Base-by-base conservation (phyloP, 2,113 vertebrate genomes). In the Saccopteryx bilineata region DNA sequence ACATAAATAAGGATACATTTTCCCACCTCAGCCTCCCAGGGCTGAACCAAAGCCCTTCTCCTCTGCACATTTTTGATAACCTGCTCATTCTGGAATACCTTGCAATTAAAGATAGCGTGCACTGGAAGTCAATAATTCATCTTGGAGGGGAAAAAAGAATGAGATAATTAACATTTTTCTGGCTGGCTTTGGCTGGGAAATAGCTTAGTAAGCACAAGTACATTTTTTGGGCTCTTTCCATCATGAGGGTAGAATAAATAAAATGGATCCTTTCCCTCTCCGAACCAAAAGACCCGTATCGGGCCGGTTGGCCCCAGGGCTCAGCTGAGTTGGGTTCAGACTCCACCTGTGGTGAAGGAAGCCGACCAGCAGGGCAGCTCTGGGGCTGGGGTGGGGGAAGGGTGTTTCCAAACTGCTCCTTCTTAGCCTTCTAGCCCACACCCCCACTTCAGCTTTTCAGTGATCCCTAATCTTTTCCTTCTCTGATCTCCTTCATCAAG, bases 141-240 rank as follows among this genome's bases (percentile, higher is more conserved):
- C 8, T 4, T 23, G 72, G 50, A 75, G 31, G 6, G 81, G 63
- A 4, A n/a, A 90, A 93, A 83, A 56, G 46, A 74, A 80, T 71
- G 72, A 92, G 84, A 91, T 97, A 96, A 97, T 96, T 96, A 93
- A 96, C 97, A 97, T 97, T 95, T 96, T 96, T 96, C 79, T 80
- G 82, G 60, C 71, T 96, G 66, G 66, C 93, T 79, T 82, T 94
- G 92, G 75, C 92, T 94, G 61, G 82, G 89, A 97, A 97, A 94
- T 61, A 8, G 21, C 65, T 85, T 95, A 84, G 92, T 94, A 86
- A 93, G 95, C 84, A 94, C 39, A 76, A 71, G 68, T 88, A 68
- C 72, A 94, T 66, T 94, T 85, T 74, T 86, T 19, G 39, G 69
- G 74, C 69, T 91, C 48, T 91, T 88, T 92, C 78, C 76, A 91